Evolutionary conservation across 2,888 invertebrate genomes (phyloP), one percentile per base, ranked within the genome.

Genomic region (Automeris io): DNA sequence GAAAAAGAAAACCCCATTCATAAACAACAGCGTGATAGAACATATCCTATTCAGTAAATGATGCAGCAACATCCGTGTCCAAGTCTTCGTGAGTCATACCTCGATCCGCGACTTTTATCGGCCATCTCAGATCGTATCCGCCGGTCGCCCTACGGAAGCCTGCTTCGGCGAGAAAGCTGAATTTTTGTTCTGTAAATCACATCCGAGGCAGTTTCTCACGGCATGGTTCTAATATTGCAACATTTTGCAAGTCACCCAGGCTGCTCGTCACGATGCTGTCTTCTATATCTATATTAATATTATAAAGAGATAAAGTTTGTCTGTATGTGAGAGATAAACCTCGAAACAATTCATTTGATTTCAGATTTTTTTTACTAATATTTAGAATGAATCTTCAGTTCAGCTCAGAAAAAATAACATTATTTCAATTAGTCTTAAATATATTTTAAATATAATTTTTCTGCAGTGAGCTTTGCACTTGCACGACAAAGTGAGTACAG

Each of bases 131-230:
- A 83, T 82, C 41, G 33, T 75, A 82, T 83, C 83, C 47, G 45
- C 48, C 56, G 57, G 61, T 61, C 72, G 58, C 61, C 60, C 75
- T 66, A 78, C 80, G 76, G 81, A 79, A 83, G 83, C 82, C 53
- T 58, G 59, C 47, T 51, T 46, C 63, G 57, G 70, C 75, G 72
- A 75, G 80, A 82, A 77, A 81, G 81, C 70, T 64, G 58, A 51
- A 77, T 82, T 81, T 82, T 81, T 81, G 70, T 65, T 53, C 57
- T 61, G 54, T 67, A 71, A 66, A 64, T 73, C 70, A 70, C 66
- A 53, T 48, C 47, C 37, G 33, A 40, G 35, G 25, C 38, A 35
- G 40, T 59, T 83, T 83, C 82, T 70, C 82, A 83, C 82, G 81
- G 51, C 59, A 55, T 54, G 65, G 58, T 61, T 70, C 54, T 16